phyloP scores from a whole-genome alignment of 2,113 vertebrate genomes.

The Gorsachius goisagi region DNA sequence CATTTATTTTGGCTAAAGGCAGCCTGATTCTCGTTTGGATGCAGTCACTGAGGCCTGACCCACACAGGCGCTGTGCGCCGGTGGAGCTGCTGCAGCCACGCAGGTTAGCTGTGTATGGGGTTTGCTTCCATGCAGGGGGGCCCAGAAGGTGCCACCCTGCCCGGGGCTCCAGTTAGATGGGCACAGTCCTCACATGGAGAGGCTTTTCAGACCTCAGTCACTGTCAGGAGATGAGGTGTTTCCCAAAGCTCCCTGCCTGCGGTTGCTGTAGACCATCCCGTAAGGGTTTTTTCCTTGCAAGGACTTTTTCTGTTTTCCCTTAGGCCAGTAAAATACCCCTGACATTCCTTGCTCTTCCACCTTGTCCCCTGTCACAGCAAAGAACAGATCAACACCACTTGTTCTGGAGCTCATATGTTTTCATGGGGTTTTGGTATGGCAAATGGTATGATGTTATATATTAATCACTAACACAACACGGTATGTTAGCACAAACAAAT shows the following conservation, averaged over 20 bases:
- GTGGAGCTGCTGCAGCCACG: rapidly evolving
- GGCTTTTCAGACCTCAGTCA: neutral
- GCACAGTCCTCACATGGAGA: neutral
- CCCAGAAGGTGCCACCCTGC: neutral
- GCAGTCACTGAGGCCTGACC: neutral
- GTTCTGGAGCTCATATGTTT: neutral
- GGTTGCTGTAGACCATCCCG: neutral
- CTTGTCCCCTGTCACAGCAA: neutral
- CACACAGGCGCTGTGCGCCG: rapidly evolving
- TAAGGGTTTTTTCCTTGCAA: neutral
- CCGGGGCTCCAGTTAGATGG: neutral
- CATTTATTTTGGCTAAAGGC: slow-evolving; percentile 23
- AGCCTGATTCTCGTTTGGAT: neutral
- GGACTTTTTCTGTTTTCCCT: neutral
- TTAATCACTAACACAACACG: slow-evolving; percentile 12
- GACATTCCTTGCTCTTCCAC: neutral
- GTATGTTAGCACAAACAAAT: neutral
- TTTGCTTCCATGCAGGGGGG: too few relatives aligned
- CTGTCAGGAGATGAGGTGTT: neutral
- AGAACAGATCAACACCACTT: neutral
- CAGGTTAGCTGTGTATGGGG: neutral
- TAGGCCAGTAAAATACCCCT: neutral
- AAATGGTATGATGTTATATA: neutral
- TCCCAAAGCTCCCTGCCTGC: neutral
- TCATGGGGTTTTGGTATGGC: neutral